phyloP scores from a whole-genome alignment of 2,888 invertebrate species.

The Siphlonurus alternatus region DNA sequence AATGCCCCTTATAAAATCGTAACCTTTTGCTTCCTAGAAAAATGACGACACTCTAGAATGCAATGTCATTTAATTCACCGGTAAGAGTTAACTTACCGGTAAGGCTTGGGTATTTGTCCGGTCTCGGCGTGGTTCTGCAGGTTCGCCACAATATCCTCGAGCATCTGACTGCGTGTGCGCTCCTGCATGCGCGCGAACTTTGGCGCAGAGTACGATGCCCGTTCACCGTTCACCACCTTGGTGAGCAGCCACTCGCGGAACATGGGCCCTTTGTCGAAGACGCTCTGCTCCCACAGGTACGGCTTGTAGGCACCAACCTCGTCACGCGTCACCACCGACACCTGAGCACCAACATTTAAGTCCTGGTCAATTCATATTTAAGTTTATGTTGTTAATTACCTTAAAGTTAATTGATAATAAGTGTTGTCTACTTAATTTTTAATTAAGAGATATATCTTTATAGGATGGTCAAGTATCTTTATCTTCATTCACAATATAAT shows the following conservation, averaged over 20 bases:
- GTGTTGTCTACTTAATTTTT: too few relatives aligned
- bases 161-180: constrained; percentile 80
- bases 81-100: constrained; percentile 66
- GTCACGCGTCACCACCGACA: constrained; percentile 82
- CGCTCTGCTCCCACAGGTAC: constrained; percentile 87
- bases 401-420: too few relatives aligned
- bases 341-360: too few relatives aligned
- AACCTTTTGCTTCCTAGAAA: too few relatives aligned
- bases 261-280: constrained; percentile 88
- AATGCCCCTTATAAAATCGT: too few relatives aligned
- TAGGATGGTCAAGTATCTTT: too few relatives aligned
- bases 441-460: too few relatives aligned
- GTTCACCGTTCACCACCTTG: constrained; percentile 84
- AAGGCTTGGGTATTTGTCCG: constrained; percentile 89
- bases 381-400: too few relatives aligned
- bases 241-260: constrained; percentile 88
- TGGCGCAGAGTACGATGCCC: constrained; percentile 86
- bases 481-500: too few relatives aligned
- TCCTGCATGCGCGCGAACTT: constrained; percentile 93
- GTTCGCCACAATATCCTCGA: constrained; percentile 87
- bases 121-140: constrained; percentile 88
- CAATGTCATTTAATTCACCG: too few relatives aligned
- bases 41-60: too few relatives aligned
- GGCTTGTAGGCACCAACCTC: constrained; percentile 93
- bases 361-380: too few relatives aligned